Conservation (phyloP, 2,797 vertebrate species). For the Pygocentrus nattereri region DNA sequence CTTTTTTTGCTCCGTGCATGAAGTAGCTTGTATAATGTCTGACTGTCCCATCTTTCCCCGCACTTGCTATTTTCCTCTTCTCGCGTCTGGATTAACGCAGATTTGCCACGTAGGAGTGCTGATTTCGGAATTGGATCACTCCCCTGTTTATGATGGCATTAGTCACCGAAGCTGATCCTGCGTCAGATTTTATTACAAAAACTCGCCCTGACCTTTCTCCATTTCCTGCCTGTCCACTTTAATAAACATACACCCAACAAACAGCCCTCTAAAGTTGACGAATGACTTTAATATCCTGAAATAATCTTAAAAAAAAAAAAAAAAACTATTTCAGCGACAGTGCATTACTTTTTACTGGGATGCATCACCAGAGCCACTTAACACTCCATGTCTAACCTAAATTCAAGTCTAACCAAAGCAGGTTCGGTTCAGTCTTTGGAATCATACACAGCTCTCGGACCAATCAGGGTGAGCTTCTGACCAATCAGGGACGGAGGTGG, state of each 20-base stretch:
- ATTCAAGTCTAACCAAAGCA: too few relatives aligned
- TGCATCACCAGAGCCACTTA: too few relatives aligned
- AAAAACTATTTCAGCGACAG: too few relatives aligned
- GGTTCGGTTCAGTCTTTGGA: too few relatives aligned
- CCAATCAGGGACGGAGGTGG: too few relatives aligned
- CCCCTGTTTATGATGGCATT: constrained; percentile 6
- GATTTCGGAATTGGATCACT: neutral
- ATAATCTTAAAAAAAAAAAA: too few relatives aligned
- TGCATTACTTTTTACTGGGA: too few relatives aligned
- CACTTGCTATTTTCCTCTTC: neutral
- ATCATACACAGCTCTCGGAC: too few relatives aligned
- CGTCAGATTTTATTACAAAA: neutral
- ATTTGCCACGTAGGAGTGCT: neutral
- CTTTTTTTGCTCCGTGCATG: neutral
- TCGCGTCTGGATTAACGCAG: too few relatives aligned
- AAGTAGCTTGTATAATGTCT: neutral
- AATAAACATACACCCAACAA: neutral
- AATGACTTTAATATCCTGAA: too few relatives aligned
- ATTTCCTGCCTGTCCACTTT: neutral
- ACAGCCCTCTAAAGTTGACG: neutral
- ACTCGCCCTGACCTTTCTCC: neutral
- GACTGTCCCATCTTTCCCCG: neutral
- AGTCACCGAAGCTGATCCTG: neutral
- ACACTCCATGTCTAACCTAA: too few relatives aligned
- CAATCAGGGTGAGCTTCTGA: too few relatives aligned